A percentile compares a stretch with the other conserved stretches of the same genome.
Conservation (phyloP, 2,797 vertebrate genomes). For the Scolopax rusticola region DNA sequence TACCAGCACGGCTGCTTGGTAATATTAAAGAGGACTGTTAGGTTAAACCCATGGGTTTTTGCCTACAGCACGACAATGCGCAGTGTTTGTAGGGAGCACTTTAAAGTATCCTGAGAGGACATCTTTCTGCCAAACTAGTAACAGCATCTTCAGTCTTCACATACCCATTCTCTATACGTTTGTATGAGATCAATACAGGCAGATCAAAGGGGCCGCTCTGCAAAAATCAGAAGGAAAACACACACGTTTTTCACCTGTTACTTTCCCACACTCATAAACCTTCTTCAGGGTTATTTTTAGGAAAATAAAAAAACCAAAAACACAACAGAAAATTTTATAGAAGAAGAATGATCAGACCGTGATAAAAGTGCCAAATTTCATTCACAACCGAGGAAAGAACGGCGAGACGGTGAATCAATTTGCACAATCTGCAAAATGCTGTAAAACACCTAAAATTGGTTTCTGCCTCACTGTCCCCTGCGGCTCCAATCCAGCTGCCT, state of each 20-base stretch:
- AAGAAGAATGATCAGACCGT: constrained; percentile 41
- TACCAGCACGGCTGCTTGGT: constrained; percentile 1
- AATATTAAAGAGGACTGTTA: constrained; percentile 37
- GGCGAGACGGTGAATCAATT: neutral
- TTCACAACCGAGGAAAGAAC: constrained; percentile 57
- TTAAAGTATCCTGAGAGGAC: constrained; percentile 79
- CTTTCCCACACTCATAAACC: neutral
- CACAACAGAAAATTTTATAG: neutral
- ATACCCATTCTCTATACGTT: constrained; percentile 78
- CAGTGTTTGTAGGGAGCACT: constrained; percentile 69
- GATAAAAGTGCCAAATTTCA: constrained; percentile 74
- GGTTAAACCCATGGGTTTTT: neutral
- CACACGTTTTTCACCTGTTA: constrained; percentile 6
- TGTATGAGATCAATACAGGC: constrained; percentile 83
- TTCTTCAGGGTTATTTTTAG: constrained; percentile 10
- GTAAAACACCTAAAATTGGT: neutral
- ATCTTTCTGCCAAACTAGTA: constrained; percentile 68
- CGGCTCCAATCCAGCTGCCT: neutral
- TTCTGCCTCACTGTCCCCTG: neutral
- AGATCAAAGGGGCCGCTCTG: constrained; percentile 78
- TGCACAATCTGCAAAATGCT: neutral
- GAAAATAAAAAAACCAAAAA: constrained; percentile 1
- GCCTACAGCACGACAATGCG: constrained; percentile 10
- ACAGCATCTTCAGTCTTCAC: constrained; percentile 72
- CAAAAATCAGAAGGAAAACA: constrained; percentile 72